These are phyloP conservation scores for Sternotherus odoratus DNA, from an alignment of 2,797 vertebrate species.

Conservation along the genomic window DNA sequence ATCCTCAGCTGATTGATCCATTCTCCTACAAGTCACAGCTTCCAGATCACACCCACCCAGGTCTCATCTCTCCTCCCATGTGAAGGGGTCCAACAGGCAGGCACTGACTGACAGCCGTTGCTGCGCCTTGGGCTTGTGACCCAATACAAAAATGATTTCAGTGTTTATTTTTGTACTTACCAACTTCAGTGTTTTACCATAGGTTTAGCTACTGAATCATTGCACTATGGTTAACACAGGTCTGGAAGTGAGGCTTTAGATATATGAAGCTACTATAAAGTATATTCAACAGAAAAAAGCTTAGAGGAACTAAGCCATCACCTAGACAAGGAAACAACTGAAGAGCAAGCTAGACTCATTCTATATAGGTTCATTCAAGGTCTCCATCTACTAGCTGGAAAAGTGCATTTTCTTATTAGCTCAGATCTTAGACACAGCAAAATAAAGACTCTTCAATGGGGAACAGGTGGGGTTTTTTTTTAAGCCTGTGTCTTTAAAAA, in stretches of 20 bases:
- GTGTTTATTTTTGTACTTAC: constrained; percentile 29
- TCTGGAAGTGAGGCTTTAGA: constrained; percentile 27
- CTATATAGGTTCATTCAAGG: neutral
- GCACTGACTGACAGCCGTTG: no score
- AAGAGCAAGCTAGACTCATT: constrained; percentile 58
- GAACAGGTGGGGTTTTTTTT: neutral
- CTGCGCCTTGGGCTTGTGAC: no score
- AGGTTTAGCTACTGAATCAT: constrained; percentile 31
- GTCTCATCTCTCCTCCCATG: no score
- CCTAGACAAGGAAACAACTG: constrained; percentile 45
- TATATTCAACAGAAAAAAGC: constrained; percentile 38
- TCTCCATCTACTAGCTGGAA: neutral
- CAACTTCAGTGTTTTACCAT: constrained; percentile 35
- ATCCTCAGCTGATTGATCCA: no score
- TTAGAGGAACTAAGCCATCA: constrained; percentile 64
- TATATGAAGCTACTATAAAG: constrained; percentile 21
- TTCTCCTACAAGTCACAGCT: no score
- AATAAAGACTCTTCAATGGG: neutral
- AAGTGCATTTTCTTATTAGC: neutral
- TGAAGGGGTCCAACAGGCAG: no score
- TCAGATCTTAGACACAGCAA: neutral
- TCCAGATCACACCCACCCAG: no score
- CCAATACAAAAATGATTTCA: neutral
- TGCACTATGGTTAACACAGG: constrained; percentile 55
- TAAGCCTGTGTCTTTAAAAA: no score